A percentile compares a stretch with the other conserved stretches of the same genome.
Evolutionary conservation across 2,888 invertebrate species (phyloP).

Genomic region (Clunio marinus): DNA sequence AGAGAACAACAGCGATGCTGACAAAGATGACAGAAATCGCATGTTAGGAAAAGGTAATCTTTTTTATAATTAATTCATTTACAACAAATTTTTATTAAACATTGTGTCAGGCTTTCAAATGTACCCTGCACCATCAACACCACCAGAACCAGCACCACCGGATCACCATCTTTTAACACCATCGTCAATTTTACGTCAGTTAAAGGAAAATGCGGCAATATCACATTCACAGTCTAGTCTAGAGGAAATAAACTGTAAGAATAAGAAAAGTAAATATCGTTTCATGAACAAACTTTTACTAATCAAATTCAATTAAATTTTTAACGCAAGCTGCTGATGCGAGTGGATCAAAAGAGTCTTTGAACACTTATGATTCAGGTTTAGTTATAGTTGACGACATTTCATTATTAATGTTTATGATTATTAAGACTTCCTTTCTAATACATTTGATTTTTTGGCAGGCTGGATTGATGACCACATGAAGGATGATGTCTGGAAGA

Average conservation of each 20-base stretch:
- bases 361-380: conserved; percentile 78
- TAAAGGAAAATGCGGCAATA: conserved; percentile 52
- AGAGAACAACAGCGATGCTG: conserved; percentile 38
- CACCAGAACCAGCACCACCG: conserved; percentile 79
- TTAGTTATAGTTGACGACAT: conserved; percentile 44
- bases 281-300: conserved; percentile 42
- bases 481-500: conserved; percentile 55
- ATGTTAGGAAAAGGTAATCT: conserved; percentile 30
- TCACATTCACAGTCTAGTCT: conserved; percentile 61
- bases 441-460: too few relatives aligned
- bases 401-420: conserved; percentile 17
- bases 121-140: conserved; percentile 78
- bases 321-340: conserved; percentile 59
- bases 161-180: conserved; percentile 63
- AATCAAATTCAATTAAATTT: conserved; percentile 35
- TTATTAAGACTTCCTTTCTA: conserved; percentile 22
- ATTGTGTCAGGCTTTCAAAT: conserved; percentile 68
- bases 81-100: background rate
- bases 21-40: conserved; percentile 30
- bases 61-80: background rate
- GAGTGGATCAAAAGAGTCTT: conserved; percentile 75
- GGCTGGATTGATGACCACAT: conserved; percentile 56
- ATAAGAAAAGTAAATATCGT: conserved; percentile 41
- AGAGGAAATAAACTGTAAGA: conserved; percentile 63
- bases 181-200: conserved; percentile 53